Percentiles rank a stretch among this genome's conserved stretches.
These are phyloP conservation scores for Asarcornis scutulata DNA, from an alignment of 2,113 vertebrate genomes.

Conservation along the genomic window DNA sequence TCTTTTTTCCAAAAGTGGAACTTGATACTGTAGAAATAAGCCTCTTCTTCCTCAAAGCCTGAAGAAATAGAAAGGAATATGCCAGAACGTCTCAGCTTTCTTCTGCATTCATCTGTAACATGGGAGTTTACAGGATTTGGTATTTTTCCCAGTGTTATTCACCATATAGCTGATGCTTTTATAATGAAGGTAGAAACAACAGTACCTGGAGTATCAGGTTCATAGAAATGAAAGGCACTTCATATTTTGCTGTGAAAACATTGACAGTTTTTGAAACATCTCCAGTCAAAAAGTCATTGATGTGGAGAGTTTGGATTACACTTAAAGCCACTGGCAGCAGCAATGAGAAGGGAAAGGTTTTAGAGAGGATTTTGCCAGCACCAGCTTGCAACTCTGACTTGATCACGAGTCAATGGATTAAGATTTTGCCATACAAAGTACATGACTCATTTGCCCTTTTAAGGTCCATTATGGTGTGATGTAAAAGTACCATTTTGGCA, in stretches of 20 bases:
- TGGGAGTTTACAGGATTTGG: not conserved
- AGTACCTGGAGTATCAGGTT: not conserved
- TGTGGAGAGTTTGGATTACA: not conserved
- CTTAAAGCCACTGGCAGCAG: not conserved
- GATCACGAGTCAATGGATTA: not conserved
- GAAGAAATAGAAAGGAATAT: not conserved
- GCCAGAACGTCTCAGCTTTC: not conserved
- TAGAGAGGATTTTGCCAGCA: not conserved
- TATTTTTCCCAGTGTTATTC: not conserved
- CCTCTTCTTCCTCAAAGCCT: not conserved
- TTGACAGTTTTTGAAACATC: not conserved
- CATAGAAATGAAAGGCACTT: not conserved
- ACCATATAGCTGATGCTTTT: not conserved
- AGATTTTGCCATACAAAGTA: not conserved
- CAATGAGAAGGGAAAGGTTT: not conserved
- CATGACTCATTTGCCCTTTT: not conserved
- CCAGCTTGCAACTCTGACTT: not conserved
- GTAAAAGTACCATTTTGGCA: slow-evolving; percentile 44
- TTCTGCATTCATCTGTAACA: not conserved
- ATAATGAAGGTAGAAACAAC: not conserved
- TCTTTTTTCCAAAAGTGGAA: not conserved
- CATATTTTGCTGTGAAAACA: not conserved
- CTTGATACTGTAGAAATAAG: not conserved
- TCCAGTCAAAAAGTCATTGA: not conserved
- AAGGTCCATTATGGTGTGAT: not conserved